Evolutionary conservation across 2,113 vertebrate species (phyloP), one percentile per base, ranked within the genome.

Genomic region (Trinectes maculatus): DNA sequence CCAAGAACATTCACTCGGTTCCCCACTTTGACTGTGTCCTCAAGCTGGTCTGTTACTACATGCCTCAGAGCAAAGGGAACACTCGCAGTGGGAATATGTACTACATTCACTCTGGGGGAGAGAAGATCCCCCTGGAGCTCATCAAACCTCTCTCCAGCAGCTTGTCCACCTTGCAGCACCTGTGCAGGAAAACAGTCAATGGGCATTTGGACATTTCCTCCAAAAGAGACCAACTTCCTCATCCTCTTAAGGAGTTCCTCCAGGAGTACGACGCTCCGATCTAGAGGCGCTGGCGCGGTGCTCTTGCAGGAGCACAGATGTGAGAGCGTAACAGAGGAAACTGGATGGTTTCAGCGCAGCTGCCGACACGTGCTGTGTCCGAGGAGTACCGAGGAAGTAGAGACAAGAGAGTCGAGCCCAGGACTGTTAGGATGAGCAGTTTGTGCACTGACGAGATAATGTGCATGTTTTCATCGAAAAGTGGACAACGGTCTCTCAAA

Each of bases 131-230:
- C 0, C 84, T 99, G 89, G 94, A 96, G 80, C 89, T 99, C 64
- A 92, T 93, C 77, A 93, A 92, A 66, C 98, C 98, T 0, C 92
- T 98, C 2, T 93, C 93, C 74, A 94, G 92, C 34, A 95, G 82
- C 2, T 90, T 98, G 75, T 96, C 96, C 66, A 94, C 92, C 0
- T 88, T 99, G 72, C 95, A 99, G 85, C 98, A 99, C 80, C 91
- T 99, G 73, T 98, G 97, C 85, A 93, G 98, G 59, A 99, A 98
- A 89, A 97, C 96, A 0, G 96, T 99, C 54, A 99, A 99, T 0
- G 95, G 96, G 59, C 94, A 96, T 82, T 79, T 95, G 88, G 94
- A 95, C 78, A 91, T 93, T 49, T 96, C 95, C 0, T 91, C 93
- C 51, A 94, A 93, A 66, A 92, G 91, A 83, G 94, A 96, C 49